Conservation (phyloP, 64 coral and sea anemone genomes). For the Orbicella faveolata region DNA sequence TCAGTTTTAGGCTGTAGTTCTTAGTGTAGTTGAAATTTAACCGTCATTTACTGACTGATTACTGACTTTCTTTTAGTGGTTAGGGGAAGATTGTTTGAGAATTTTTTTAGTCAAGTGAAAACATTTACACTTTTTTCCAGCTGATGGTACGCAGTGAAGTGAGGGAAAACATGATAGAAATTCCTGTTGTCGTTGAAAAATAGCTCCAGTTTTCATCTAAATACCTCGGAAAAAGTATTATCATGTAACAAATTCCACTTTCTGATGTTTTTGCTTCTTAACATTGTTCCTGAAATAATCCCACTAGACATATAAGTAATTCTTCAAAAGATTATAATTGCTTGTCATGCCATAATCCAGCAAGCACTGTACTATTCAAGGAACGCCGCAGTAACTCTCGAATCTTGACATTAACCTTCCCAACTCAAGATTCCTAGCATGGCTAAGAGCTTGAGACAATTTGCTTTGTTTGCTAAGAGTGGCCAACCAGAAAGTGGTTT, state of each 20-base stretch:
- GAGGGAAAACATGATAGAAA: too few relatives aligned
- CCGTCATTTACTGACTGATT: background rate
- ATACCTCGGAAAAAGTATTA: background rate
- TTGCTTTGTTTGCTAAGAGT: background rate
- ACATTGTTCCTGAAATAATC: slow-evolving; percentile 8
- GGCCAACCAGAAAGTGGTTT: background rate
- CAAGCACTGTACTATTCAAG: background rate
- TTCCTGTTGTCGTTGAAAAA: too few relatives aligned
- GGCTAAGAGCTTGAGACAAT: background rate
- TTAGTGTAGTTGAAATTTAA: slow-evolving; percentile 3
- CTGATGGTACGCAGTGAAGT: too few relatives aligned
- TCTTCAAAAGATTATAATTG: slow-evolving; percentile 6
- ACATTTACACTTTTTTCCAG: too few relatives aligned
- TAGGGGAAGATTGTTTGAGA: background rate
- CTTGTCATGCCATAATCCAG: background rate
- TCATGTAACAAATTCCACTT: slow-evolving; percentile 27
- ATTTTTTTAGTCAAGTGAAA: background rate
- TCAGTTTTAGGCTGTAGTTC: too few relatives aligned
- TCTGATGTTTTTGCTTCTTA: background rate
- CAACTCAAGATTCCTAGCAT: slow-evolving; percentile 5
- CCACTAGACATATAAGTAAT: slow-evolving; percentile 32
- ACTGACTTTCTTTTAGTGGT: background rate
- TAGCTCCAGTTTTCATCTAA: background rate
- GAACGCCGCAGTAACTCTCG: background rate
- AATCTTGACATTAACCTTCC: background rate